These are phyloP conservation scores for Diaperis boleti DNA, from an alignment of 2,888 invertebrate species.

Conservation along the genomic window DNA sequence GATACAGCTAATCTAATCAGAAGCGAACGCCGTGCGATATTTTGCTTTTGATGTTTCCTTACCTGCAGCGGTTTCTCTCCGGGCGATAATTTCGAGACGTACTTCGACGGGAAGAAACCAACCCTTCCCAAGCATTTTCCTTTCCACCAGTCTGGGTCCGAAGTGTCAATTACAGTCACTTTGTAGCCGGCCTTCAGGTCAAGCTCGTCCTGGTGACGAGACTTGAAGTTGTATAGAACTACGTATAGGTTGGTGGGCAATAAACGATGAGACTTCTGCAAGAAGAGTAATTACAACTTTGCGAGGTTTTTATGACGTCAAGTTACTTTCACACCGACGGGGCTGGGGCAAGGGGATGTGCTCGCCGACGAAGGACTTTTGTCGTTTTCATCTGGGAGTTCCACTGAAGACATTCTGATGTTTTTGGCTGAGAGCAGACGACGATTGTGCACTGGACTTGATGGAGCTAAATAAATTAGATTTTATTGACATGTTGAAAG, in stretches of 20 bases:
- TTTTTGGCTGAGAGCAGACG: conserved; percentile 83
- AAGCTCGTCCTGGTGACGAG: conserved; percentile 92
- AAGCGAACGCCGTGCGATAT: conserved; percentile 4
- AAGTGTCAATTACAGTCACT: conserved; percentile 93
- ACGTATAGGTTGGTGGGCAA: conserved; percentile 94
- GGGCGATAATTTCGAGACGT: conserved; percentile 90
- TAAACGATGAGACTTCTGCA: conserved; percentile 85
- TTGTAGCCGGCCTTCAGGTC: conserved; percentile 93
- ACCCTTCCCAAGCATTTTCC: conserved; percentile 92
- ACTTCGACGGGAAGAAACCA: conserved; percentile 95
- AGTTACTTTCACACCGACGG: conserved; percentile 68
- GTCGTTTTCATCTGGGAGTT: conserved; percentile 90
- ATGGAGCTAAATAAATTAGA: conserved; percentile 75
- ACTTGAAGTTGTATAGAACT: conserved; percentile 94
- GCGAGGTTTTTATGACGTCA: conserved; percentile 2
- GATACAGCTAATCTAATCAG: conserved; percentile 23
- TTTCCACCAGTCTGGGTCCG: conserved; percentile 98
- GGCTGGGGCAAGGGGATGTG: conserved; percentile 94
- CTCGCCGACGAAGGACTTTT: conserved; percentile 93
- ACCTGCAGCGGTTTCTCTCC: conserved; percentile 94
- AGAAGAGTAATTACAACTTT: conserved; percentile 27
- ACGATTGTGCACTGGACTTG: conserved; percentile 91
- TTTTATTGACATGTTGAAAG: conserved; percentile 3
- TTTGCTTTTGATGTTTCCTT: conserved; percentile 49
- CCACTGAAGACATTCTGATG: conserved; percentile 93